phyloP scores from a whole-genome alignment of 2,113 vertebrate species.

The Irena cyanogastra region DNA sequence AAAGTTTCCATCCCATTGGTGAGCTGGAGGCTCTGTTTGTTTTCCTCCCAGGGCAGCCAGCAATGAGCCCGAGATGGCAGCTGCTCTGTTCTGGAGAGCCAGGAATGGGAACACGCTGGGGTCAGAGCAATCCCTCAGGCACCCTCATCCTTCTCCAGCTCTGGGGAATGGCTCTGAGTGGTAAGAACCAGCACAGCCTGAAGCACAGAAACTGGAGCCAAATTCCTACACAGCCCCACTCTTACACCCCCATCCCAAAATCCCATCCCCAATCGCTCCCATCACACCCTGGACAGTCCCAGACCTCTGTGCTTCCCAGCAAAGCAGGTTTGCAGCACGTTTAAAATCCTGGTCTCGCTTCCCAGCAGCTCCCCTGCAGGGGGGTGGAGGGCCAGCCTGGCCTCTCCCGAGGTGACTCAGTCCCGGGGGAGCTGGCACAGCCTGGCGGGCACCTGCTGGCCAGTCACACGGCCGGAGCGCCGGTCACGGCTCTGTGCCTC shows the following conservation, averaged over 20 bases:
- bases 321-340: neutral
- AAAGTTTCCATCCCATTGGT: neutral
- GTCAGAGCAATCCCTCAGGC: neutral
- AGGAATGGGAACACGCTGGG: neutral
- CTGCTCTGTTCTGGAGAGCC: neutral
- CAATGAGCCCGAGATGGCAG: neutral
- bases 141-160: neutral
- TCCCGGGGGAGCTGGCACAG: neutral
- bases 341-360: fast-evolving
- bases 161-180: neutral
- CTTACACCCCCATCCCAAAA: neutral
- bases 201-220: neutral
- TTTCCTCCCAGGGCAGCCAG: slow-evolving; percentile 16
- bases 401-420: neutral
- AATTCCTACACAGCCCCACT: neutral
- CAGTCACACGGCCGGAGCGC: neutral
- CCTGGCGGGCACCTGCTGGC: neutral
- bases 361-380: fast-evolving
- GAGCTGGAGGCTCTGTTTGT: slow-evolving; percentile 15
- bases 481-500: neutral
- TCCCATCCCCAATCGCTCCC: fast-evolving
- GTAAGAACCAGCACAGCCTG: neutral
- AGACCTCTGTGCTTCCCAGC: fast-evolving
- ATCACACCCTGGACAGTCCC: neutral
- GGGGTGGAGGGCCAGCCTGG: fast-evolving